These are phyloP conservation scores for Xiphias gladius DNA, from an alignment of 2,113 vertebrate genomes.

Conservation along the genomic window DNA sequence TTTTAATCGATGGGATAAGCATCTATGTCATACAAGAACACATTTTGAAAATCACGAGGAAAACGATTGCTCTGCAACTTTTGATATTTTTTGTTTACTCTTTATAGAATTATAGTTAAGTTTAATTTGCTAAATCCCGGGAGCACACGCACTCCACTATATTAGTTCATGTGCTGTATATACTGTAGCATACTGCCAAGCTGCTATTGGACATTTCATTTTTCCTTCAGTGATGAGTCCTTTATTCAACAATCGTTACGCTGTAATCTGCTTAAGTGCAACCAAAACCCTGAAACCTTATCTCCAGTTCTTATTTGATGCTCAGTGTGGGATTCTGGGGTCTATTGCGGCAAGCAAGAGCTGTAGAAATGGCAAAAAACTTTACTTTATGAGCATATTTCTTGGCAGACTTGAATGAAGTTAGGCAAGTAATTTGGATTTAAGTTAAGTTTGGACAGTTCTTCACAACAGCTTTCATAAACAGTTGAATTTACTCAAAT, in stretches of 20 bases:
- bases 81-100: constrained; percentile 13
- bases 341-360: not conserved
- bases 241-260: constrained; percentile 45
- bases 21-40: constrained; percentile 14
- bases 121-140: constrained; percentile 7
- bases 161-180: constrained; percentile 14
- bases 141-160: not conserved
- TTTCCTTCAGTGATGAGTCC: constrained; percentile 49
- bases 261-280: constrained; percentile 61
- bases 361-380: not conserved
- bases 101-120: constrained; percentile 5
- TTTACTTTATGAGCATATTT: not conserved
- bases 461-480: constrained; percentile 11
- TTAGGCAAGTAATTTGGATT: constrained; percentile 9
- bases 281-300: constrained; percentile 59
- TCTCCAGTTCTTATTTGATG: constrained; percentile 39
- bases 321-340: constrained; percentile 2
- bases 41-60: constrained; percentile 6
- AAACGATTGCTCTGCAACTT: not conserved
- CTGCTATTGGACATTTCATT: constrained; percentile 54
- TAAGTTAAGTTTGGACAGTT: constrained; percentile 6
- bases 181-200: constrained; percentile 21
- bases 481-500: not conserved
- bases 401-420: not conserved
- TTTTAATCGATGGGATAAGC: constrained; percentile 13